Percentiles rank a stretch among this genome's conserved stretches.
Conservation (phyloP, 2,113 vertebrate species). For the Pteruthius melanotis region DNA sequence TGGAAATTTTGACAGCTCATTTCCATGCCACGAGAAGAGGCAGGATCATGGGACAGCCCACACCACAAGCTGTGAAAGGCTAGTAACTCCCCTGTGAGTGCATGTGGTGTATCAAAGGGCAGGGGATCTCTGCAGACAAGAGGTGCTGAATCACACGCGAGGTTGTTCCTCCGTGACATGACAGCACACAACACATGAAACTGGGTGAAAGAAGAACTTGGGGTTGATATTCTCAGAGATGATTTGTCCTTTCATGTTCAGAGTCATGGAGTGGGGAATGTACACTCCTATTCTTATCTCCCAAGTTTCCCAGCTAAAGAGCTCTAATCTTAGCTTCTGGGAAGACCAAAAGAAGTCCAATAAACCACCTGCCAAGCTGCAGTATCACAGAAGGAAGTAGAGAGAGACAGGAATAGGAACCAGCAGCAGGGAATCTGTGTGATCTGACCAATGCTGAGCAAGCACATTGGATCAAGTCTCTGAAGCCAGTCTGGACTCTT, state of each 20-base stretch:
- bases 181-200: background rate
- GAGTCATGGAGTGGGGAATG: background rate
- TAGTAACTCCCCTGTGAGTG: background rate
- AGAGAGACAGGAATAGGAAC: background rate
- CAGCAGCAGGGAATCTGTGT: background rate
- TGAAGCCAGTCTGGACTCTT: background rate
- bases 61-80: background rate
- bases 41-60: background rate
- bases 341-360: background rate
- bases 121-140: background rate
- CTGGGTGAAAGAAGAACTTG: background rate
- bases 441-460: background rate
- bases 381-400: background rate
- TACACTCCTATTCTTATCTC: background rate
- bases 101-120: background rate
- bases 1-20: background rate
- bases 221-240: background rate
- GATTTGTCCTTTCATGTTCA: background rate
- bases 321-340: background rate
- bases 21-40: background rate
- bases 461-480: background rate
- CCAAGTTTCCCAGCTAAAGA: background rate
- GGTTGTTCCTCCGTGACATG: rapidly evolving
- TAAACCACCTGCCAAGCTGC: background rate
- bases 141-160: background rate